Conservation (phyloP, 1,140 invertebrate species). For the Listronotus oregonensis region DNA sequence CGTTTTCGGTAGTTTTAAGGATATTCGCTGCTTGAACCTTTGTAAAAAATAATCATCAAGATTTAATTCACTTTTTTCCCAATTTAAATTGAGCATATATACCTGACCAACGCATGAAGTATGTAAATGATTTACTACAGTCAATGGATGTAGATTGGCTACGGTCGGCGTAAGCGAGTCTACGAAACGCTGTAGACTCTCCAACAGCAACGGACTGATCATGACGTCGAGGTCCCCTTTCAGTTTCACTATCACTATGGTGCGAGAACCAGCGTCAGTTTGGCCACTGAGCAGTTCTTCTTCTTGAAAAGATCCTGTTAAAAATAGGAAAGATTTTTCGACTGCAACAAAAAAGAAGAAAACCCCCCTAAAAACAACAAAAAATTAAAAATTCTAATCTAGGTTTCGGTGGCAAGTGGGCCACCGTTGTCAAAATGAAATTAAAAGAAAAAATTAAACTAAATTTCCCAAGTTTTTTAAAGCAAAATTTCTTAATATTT, state of each 20-base stretch:
- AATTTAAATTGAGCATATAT: not conserved
- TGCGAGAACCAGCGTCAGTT: conserved; percentile 71
- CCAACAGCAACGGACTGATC: conserved; percentile 86
- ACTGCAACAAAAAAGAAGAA: no score
- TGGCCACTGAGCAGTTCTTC: conserved; percentile 68
- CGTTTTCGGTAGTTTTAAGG: conserved; percentile 58
- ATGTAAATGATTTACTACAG: conserved; percentile 89
- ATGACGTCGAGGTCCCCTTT: conserved; percentile 89
- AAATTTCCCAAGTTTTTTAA: no score
- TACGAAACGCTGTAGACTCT: conserved; percentile 87
- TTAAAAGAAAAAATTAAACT: no score
- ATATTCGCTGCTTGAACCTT: conserved; percentile 81
- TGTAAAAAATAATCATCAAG: no score
- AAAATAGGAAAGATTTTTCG: not conserved
- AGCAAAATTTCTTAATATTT: no score
- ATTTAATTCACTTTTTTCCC: no score
- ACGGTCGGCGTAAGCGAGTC: conserved; percentile 88
- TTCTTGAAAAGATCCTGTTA: conserved; percentile 52
- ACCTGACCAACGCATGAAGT: conserved; percentile 76
- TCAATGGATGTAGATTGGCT: conserved; percentile 82
- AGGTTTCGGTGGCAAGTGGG: no score
- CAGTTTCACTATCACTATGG: conserved; percentile 76
- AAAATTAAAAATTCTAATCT: no score
- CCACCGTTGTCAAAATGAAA: no score
- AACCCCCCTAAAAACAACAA: no score